Evolutionary conservation across 2,113 vertebrate species (phyloP).

Genomic region (Saccopteryx bilineata): DNA sequence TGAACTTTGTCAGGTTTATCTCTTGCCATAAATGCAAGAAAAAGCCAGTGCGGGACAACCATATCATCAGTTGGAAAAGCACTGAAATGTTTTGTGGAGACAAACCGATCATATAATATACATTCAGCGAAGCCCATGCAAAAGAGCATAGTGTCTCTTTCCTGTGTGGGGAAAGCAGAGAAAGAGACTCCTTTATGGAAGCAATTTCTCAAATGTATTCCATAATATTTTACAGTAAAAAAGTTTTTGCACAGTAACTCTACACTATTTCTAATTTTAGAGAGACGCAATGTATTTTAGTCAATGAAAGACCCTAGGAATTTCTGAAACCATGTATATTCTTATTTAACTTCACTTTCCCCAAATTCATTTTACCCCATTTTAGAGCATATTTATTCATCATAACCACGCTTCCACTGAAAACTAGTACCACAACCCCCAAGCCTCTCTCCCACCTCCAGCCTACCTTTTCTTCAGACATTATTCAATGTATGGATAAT

Average conservation of each 20-base stretch:
- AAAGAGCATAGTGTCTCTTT: background rate
- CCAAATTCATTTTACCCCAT: background rate
- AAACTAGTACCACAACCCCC: background rate
- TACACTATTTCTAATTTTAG: background rate
- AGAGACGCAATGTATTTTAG: background rate
- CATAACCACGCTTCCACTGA: background rate
- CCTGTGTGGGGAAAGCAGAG: fast-evolving
- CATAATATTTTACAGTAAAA: background rate
- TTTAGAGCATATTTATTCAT: background rate
- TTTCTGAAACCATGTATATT: background rate
- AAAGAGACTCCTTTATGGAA: background rate
- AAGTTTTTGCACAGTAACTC: background rate
- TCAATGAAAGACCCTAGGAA: background rate
- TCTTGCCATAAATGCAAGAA: background rate
- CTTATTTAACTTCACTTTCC: background rate
- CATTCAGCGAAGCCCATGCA: background rate
- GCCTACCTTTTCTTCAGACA: background rate
- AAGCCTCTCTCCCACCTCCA: background rate
- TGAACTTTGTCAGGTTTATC: conserved; percentile 22
- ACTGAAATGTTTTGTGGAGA: background rate
- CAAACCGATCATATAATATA: background rate
- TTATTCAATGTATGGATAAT: background rate
- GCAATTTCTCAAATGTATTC: background rate
- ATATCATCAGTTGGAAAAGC: background rate
- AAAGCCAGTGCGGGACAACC: background rate